Base-by-base conservation (phyloP, 2,888 invertebrate species). In the Caenorhabditis sp. region DNA sequence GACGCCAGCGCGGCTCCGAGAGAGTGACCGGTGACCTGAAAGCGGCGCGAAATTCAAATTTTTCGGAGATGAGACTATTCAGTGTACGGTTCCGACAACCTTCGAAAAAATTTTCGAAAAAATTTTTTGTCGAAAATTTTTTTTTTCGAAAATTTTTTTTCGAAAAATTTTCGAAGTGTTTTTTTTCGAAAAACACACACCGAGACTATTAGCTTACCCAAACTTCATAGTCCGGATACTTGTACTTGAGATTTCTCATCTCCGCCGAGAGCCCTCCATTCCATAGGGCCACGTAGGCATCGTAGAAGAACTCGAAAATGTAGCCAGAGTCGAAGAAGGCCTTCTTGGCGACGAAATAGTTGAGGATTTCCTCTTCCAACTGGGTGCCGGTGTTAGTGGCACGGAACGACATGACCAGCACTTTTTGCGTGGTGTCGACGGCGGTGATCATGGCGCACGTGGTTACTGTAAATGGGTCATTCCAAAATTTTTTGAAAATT, bases 221-320 rank as follows among this genome's bases (percentile, higher is more conserved):
- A 49, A 82, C 54, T 28, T 82, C 79, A 69, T 79, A 82, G 51
- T 79, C 69, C 38, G 82, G 82, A 74, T 82, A 82, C 22, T 56
- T 63, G 56, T 79, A 82, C 61, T 84, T 84, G 26, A 84, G 47
- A 59, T 75, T 72, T 22, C 79, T 47, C 75, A 84, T 80, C 28
- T 84, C 84, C 6, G 44, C 19, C 24, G 63, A 64, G 7, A 80
- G 35, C 24, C 84, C 84, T 8, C 80, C 84, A 14, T 75, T 80
- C 84, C 84, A 84, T 8, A 84, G 56, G 16, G 70, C 61, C 59
- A 81, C n/a, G 35, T 64, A 84, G n/a, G 76, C 76, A 31, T 84
- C 80, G 59, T 84, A 84, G 75, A 84, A 81, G 59, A 80, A 81
- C 61, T 81, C 75, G 64, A 76, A 80, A n/a, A 84, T 72, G 59